These are phyloP conservation scores for Lasioglossum oenotherae DNA, from an alignment of 2,888 invertebrate genomes.

Conservation along the genomic window DNA sequence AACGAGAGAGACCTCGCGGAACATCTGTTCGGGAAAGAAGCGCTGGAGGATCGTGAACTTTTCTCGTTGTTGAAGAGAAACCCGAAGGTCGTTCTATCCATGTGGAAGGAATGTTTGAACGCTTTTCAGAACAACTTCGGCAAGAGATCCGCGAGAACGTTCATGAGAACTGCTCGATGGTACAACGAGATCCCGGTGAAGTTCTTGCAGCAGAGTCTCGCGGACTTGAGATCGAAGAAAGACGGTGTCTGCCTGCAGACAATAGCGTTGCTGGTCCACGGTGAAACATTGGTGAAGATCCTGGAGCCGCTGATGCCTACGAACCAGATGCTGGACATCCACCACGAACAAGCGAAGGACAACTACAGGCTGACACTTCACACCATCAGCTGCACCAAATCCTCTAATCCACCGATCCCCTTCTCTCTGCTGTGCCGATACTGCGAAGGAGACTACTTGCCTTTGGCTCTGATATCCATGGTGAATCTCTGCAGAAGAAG, in stretches of 20 bases:
- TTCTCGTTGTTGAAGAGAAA: slow-evolving; percentile 41
- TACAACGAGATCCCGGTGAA: slow-evolving; percentile 76
- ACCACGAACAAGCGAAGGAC: slow-evolving; percentile 42
- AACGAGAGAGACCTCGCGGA: slow-evolving; percentile 63
- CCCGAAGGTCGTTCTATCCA: slow-evolving; percentile 28
- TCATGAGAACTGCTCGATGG: slow-evolving; percentile 74
- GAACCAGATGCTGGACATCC: slow-evolving; percentile 58
- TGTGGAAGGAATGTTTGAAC: slow-evolving; percentile 63
- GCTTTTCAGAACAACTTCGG: not conserved
- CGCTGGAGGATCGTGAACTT: slow-evolving; percentile 13
- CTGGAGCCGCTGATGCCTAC: slow-evolving; percentile 71
- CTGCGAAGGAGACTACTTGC: slow-evolving; percentile 73
- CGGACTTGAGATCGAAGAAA: slow-evolving; percentile 44
- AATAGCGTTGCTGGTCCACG: slow-evolving; percentile 41
- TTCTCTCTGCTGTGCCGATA: slow-evolving; percentile 62
- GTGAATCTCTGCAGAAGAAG: slow-evolving; percentile 66
- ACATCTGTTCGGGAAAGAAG: slow-evolving; percentile 20
- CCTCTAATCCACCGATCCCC: slow-evolving; percentile 77
- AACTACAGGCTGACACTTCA: slow-evolving; percentile 18
- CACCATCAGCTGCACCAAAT: slow-evolving; percentile 59
- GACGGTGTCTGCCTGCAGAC: not conserved
- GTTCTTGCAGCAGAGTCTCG: slow-evolving; percentile 61
- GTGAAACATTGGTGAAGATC: slow-evolving; percentile 47
- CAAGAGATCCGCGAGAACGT: slow-evolving; percentile 30
- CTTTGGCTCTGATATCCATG: slow-evolving; percentile 55